Base-by-base conservation (phyloP, 2,113 vertebrate genomes). In the Menura novaehollandiae region DNA sequence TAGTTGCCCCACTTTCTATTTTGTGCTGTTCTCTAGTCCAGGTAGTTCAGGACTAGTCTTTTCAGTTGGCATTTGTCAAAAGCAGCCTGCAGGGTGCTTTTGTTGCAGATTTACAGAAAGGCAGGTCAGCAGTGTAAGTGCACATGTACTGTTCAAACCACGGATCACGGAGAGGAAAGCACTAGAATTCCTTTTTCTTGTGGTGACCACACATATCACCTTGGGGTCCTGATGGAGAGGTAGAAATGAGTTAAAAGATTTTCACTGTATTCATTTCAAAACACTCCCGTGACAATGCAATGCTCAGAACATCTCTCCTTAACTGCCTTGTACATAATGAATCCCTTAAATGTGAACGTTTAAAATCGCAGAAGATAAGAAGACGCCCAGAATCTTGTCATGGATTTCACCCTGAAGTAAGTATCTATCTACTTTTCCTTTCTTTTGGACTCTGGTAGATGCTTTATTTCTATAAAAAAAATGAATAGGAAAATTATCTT, bases 281-380 rank as follows among this genome's bases (percentile, higher is more conserved):
- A 60, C 39, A 30, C 39, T 85, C 21, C 28, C 56, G 49, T 49
- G n/a, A 53, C 58, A 92, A 95, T 35, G 21, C 52, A 62, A 8
- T 15, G 19, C 30, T 75, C 53, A 91, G 67, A 76, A 72, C 62
- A 74, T 67, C 52, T 68, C 68, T 97, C 98, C 98, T 99, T 99
- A 98, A 99, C 98, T 97, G 83, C 97, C 72, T 88, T 97, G 96
- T 97, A 99, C 99, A 99, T 99, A 99, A 99, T 75, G 99, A 99
- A 98, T 99, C 99, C 86, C 98, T 99, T 28, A 99, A 99, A 97
- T 99, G 99, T 87, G 99, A 99, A 84, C 98, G 99, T 64, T 93
- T 99, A 95, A 99, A 99, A 98, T 98, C 99, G 71, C 99, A 99
- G 97, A 99, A 99, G 97, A 99, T 99, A 98, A 98, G 99, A 97